These are phyloP conservation scores for Standfussiana lucernea DNA, from an alignment of 2,888 invertebrate genomes.

Conservation along the genomic window DNA sequence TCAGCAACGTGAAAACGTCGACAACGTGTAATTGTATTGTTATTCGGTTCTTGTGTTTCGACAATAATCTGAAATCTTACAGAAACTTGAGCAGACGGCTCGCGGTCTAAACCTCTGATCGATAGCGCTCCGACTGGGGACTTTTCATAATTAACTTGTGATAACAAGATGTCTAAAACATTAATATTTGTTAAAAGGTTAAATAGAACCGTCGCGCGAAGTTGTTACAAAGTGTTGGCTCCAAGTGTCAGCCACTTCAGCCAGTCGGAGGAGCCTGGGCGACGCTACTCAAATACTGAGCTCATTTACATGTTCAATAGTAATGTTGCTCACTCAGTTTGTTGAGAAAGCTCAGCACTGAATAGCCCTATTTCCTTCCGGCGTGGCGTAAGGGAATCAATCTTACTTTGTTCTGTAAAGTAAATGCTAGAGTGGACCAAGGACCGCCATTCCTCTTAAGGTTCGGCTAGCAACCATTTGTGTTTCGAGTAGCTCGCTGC, in stretches of 20 bases:
- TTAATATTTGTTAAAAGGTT: constrained; percentile 10
- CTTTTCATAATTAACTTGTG: constrained; percentile 40
- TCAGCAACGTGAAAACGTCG: neutral
- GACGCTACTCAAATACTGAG: neutral
- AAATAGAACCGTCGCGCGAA: constrained; percentile 11
- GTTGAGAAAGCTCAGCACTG: neutral
- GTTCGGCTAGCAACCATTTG: neutral
- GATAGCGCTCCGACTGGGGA: constrained; percentile 11
- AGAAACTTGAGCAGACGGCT: neutral
- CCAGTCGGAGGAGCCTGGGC: neutral
- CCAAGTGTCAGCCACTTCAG: neutral
- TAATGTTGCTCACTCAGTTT: neutral
- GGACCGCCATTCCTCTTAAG: neutral
- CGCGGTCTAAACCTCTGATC: neutral
- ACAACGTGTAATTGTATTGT: neutral
- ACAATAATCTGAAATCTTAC: constrained; percentile 10
- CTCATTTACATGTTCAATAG: neutral
- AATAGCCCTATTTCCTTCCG: neutral
- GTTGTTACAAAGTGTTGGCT: constrained; percentile 14
- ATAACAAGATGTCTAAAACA: constrained; percentile 26
- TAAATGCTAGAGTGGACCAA: neutral
- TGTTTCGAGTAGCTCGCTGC: neutral
- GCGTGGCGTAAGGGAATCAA: neutral
- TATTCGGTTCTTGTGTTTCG: constrained; percentile 4
- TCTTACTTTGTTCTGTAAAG: constrained; percentile 26